These are phyloP conservation scores for Dichetophora obliterata DNA, from an alignment of 2,888 invertebrate genomes.

Conservation along the genomic window DNA sequence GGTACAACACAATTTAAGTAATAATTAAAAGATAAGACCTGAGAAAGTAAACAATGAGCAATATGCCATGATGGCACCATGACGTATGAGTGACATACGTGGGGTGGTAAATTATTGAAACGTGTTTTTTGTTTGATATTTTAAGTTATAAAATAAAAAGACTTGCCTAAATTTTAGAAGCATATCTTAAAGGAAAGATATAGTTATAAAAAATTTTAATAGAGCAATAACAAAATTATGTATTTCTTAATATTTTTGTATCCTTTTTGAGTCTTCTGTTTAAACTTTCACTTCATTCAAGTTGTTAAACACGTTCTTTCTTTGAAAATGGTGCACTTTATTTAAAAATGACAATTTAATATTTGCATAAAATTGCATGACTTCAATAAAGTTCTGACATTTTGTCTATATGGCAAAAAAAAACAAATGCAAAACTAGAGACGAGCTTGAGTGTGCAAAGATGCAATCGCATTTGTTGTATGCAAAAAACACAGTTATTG, in stretches of 20 bases:
- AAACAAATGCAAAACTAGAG: not conserved
- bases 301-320: not conserved
- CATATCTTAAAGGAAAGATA: not conserved
- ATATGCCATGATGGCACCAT: not conserved
- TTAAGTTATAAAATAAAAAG: not conserved
- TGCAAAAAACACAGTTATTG: constrained; percentile 1
- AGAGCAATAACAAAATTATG: too few relatives aligned
- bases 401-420: not conserved
- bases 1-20: too few relatives aligned
- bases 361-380: not conserved
- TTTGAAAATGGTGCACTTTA: not conserved
- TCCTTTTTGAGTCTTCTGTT: too few relatives aligned
- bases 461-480: too few relatives aligned
- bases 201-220: not conserved
- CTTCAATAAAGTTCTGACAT: not conserved
- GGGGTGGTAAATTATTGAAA: too few relatives aligned
- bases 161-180: not conserved
- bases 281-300: too few relatives aligned
- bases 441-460: not conserved
- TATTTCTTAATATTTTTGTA: not conserved
- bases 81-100: not conserved
- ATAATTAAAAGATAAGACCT: too few relatives aligned
- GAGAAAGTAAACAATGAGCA: too few relatives aligned
- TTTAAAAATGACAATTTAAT: not conserved
- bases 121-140: not conserved